Conservation (phyloP, 2,888 invertebrate species). For the Subacronicta megacephala region DNA sequence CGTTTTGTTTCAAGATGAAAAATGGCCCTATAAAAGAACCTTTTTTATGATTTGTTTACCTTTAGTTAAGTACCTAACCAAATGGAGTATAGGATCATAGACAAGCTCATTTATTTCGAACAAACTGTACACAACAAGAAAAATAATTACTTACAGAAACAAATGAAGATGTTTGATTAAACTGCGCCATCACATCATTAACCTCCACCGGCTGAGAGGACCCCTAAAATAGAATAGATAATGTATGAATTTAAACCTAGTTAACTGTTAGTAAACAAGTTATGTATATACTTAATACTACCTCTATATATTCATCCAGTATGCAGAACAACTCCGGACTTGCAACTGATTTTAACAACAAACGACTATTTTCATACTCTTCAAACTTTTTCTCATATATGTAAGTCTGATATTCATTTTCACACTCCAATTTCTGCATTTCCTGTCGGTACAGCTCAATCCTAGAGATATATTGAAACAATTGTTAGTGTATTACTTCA, state of each 20-base stretch:
- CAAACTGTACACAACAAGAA: too few species aligned
- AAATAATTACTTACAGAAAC: slow-evolving; percentile 49
- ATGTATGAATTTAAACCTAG: neutral
- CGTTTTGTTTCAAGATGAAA: too few species aligned
- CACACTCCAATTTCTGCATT: slow-evolving; percentile 59
- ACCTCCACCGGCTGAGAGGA: slow-evolving; percentile 39
- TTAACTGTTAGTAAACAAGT: neutral
- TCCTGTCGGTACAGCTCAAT: slow-evolving; percentile 62
- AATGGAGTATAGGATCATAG: too few species aligned
- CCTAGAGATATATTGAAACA: slow-evolving; percentile 58
- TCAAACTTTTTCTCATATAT: slow-evolving; percentile 61
- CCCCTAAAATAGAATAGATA: slow-evolving; percentile 26
- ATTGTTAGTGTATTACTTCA: slow-evolving; percentile 5
- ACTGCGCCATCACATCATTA: slow-evolving; percentile 44
- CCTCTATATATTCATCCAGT: slow-evolving; percentile 68
- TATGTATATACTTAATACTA: slow-evolving; percentile 28
- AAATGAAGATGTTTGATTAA: slow-evolving; percentile 38
- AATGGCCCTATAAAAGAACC: too few species aligned
- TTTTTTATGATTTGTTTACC: too few species aligned
- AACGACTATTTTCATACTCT: slow-evolving; percentile 54
- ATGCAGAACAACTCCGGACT: slow-evolving; percentile 52
- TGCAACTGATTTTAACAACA: slow-evolving; percentile 35
- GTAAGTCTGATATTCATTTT: slow-evolving; percentile 60
- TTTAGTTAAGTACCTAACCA: too few species aligned
- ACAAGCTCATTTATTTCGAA: too few species aligned